Conservation (phyloP, 2,113 vertebrate genomes). For the Colossoma macropomum region DNA sequence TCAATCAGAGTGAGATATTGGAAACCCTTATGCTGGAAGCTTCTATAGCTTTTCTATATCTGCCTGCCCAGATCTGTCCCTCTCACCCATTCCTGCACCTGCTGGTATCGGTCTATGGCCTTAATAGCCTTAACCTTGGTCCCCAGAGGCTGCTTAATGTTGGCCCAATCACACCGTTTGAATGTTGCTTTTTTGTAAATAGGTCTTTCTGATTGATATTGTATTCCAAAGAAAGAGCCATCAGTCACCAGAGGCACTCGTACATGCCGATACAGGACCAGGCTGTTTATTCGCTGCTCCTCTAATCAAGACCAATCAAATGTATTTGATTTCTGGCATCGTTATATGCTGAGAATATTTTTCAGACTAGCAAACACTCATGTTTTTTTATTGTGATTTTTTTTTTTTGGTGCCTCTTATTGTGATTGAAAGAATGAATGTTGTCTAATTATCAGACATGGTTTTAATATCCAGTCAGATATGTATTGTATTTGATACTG, state of each 20-base stretch:
- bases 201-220: slow-evolving; percentile 50
- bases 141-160: slow-evolving; percentile 39
- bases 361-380: slow-evolving; percentile 18
- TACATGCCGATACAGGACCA: slow-evolving; percentile 39
- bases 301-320: slow-evolving; percentile 59
- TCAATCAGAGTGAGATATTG: slow-evolving; percentile 4
- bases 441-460: slow-evolving; percentile 33
- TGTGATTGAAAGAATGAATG: slow-evolving; percentile 45
- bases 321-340: slow-evolving; percentile 44
- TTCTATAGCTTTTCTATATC: slow-evolving; percentile 33
- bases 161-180: slow-evolving; percentile 44
- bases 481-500: slow-evolving; percentile 14
- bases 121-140: slow-evolving; percentile 54
- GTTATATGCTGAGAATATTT: slow-evolving; percentile 7
- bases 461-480: slow-evolving; percentile 28
- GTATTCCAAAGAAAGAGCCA: slow-evolving; percentile 53
- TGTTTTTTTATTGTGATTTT: slow-evolving; percentile 21
- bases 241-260: slow-evolving; percentile 43
- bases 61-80: not conserved
- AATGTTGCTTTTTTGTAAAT: slow-evolving; percentile 58
- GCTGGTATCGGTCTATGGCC: slow-evolving; percentile 25
- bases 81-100: slow-evolving; percentile 4
- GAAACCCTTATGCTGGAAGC: slow-evolving; percentile 32
- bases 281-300: slow-evolving; percentile 53
- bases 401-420: slow-evolving; percentile 23